Percentiles rank a stretch among this genome's conserved stretches.
These are phyloP conservation scores for Microtus pennsylvanicus DNA, from an alignment of 2,113 vertebrate genomes.

Conservation along the genomic window DNA sequence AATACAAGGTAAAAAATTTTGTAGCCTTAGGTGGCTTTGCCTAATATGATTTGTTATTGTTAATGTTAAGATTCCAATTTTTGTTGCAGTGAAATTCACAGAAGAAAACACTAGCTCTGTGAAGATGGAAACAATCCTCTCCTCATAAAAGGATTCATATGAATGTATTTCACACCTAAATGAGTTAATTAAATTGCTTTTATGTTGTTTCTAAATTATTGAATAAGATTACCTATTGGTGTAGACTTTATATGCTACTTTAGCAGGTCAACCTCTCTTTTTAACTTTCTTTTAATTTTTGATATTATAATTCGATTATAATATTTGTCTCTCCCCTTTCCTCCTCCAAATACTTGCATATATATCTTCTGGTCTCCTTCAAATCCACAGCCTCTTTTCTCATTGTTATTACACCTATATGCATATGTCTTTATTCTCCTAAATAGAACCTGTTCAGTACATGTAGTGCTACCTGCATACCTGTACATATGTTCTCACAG, in stretches of 20 bases:
- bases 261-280: slow-evolving; percentile 58
- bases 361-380: not conserved
- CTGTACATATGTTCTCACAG: not conserved
- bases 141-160: slow-evolving; percentile 70
- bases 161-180: slow-evolving; percentile 77
- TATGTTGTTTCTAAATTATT: slow-evolving; percentile 77
- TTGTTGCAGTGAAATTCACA: not conserved
- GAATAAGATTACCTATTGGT: slow-evolving; percentile 80
- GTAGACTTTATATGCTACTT: slow-evolving; percentile 76
- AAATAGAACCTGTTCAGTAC: not conserved
- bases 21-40: not conserved
- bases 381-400: not conserved
- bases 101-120: not conserved
- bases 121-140: not conserved
- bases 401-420: not conserved
- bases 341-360: not conserved
- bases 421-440: not conserved
- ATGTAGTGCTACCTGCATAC: not conserved
- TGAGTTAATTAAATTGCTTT: slow-evolving; percentile 78
- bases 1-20: not conserved
- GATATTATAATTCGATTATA: not conserved
- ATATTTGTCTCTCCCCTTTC: not conserved
- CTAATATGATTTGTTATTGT: not conserved
- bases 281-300: slow-evolving; percentile 44
- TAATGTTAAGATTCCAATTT: not conserved